phyloP scores from a whole-genome alignment of 2,113 vertebrate genomes.

The Athene cunicularia region DNA sequence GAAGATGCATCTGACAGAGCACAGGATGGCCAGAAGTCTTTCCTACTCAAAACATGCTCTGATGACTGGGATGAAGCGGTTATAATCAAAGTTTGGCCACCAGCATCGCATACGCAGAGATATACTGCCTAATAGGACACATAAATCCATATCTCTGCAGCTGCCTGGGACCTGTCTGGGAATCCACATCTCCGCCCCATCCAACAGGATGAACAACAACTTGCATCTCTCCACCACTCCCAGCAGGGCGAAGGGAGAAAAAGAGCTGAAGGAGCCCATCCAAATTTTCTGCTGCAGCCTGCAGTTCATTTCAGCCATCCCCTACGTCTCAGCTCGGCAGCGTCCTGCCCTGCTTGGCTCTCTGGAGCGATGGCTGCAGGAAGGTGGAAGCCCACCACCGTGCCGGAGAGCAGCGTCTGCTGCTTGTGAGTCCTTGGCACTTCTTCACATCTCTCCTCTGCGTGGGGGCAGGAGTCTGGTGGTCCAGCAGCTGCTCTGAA shows the following conservation, averaged over 20 bases:
- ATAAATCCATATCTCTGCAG: not conserved
- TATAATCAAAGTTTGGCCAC: not conserved
- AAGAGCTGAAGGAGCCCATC: not conserved
- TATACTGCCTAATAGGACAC: not conserved
- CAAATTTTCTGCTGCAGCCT: not conserved
- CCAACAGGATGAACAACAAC: not conserved
- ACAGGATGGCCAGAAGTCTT: not conserved
- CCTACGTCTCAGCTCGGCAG: fast-evolving
- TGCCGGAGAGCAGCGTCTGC: not conserved
- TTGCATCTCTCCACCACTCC: not conserved
- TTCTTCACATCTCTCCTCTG: not conserved
- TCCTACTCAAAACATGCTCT: not conserved
- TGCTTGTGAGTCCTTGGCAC: not conserved
- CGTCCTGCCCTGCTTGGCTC: not conserved
- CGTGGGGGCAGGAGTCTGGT: not conserved
- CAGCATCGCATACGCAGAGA: not conserved
- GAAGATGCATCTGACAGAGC: not conserved
- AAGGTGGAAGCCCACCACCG: fast-evolving
- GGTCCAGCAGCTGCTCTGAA: not conserved
- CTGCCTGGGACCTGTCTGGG: not conserved
- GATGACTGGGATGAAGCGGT: not conserved
- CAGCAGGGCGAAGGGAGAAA: fast-evolving
- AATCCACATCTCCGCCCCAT: not conserved
- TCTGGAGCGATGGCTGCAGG: not conserved
- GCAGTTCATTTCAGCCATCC: not conserved